Conservation (phyloP, 2,888 invertebrate species). For the Sinohyriopsis cumingii region DNA sequence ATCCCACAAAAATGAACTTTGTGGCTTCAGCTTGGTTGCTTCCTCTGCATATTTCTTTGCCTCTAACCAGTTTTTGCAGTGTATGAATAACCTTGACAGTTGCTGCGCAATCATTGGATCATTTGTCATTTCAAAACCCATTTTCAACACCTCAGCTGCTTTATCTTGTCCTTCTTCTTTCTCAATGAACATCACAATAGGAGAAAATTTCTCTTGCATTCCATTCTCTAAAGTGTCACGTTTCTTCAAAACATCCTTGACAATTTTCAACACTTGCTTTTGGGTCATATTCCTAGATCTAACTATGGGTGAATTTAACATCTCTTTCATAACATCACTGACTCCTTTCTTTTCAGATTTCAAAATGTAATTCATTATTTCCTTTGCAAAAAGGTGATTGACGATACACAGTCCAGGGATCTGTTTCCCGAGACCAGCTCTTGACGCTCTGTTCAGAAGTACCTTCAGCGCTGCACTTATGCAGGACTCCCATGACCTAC, state of each 20-base stretch:
- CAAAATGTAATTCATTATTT: constrained; percentile 31
- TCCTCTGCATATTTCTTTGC: constrained; percentile 37
- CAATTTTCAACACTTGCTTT: constrained; percentile 32
- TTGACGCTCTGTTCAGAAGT: constrained; percentile 41
- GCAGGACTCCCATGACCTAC: constrained; percentile 36
- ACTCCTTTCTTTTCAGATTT: constrained; percentile 13
- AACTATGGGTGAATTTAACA: constrained; percentile 32
- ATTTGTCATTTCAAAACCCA: constrained; percentile 29
- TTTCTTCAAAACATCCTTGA: constrained; percentile 41
- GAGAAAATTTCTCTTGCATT: constrained; percentile 39
- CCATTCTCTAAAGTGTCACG: constrained; percentile 30
- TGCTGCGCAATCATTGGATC: constrained; percentile 51
- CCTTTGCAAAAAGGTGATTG: constrained; percentile 34
- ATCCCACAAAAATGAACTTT: constrained; percentile 50
- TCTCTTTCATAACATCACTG: constrained; percentile 35
- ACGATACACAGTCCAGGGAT: constrained; percentile 36
- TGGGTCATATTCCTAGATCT: constrained; percentile 13
- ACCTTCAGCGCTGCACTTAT: constrained; percentile 35
- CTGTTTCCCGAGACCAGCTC: constrained; percentile 23
- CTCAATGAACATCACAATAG: constrained; percentile 32
- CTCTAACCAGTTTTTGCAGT: constrained; percentile 34
- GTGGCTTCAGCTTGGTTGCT: constrained; percentile 28
- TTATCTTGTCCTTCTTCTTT: constrained; percentile 33
- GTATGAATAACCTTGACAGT: constrained; percentile 44
- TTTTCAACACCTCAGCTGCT: constrained; percentile 35